Evolutionary conservation across 2,888 invertebrate species (phyloP), one percentile per base, ranked within the genome.

Genomic region (Beris chalybata): DNA sequence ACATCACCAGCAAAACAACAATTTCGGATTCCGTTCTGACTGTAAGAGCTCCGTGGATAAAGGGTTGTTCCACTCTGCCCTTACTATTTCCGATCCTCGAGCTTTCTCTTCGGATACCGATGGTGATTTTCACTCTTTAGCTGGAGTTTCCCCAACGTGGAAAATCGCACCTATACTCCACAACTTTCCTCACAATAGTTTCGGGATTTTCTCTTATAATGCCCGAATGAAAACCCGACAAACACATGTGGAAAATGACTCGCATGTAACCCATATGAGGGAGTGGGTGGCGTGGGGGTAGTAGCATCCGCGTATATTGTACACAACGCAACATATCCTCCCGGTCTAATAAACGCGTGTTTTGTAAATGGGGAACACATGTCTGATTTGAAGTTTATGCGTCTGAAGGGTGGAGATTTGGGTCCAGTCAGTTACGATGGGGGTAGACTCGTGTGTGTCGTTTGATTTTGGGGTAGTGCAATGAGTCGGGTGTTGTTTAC

Each of bases 321-420:
- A 22, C 52, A 50, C 61, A 61, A 50, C 38, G 61, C 38, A 13
- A 50, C 61, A 61, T 61, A 50, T 61, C 61, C 61, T 61, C 50
- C 38, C 47, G 32, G 38, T 15, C 32, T 52, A 30, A 15, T 38
- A 38, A 12, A 50, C 52, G 61, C 48, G 32, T 61, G 61, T 52
- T 61, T 31, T 61, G 61, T 45, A 47, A 50, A 52, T 50, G 50
- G 43, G 61, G 61, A 45, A 61, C 61, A 61, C 61, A 61, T 61
- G 61, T 61, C 50, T 22, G 50, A 61, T 61, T 50, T 58, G 58
- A 58, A 58, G 45, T 58, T 58, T 58, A 58, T 61, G 61, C 61
- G 61, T 61, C 52, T 52, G 52, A 43, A 47, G 12, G 47, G n/a
- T 47, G 47, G 47, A 47, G 47, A 47, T 15, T 47, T 47, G 47